Base-by-base conservation (phyloP, 2,113 vertebrate genomes). In the Thunnus maccoyii region DNA sequence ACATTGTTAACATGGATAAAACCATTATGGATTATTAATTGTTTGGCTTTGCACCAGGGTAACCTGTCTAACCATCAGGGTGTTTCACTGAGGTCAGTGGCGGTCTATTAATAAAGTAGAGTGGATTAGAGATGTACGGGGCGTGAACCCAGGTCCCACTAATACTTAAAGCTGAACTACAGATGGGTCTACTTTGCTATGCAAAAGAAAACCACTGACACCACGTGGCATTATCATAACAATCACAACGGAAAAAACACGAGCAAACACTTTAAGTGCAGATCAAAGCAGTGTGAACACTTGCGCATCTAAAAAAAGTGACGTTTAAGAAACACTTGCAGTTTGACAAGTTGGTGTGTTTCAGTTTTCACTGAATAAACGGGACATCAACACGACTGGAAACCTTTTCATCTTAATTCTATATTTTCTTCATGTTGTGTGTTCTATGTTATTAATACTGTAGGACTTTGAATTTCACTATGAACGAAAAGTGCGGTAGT, bases 21-120 rank as follows among this genome's bases (percentile, higher is more conserved):
- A 30, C 2, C 2, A 56, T 36, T 54, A 44, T 27, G 32, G 18
- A 36, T 46, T 8, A 15, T 55, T 5, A 64, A 30, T 58, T 18
- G 20, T 79, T 44, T 47, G 10, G 41, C 76, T 65, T 36, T 27
- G n/a, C 54, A 75, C n/a, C 30, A 72, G 50, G 30, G 67, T 62
- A 79, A 77, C 46, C 62, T 57, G 50, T 22, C n/a, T 62, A 65
- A 56, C n/a, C 30, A 84, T 57, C 62, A 72, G 46, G 41, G 48
- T 58, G 44, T 68, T 48, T 61, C 54, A 56, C 68, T 51, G 41
- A 78, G 48, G 64, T 85, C 64, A 76, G 86, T 84, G 89, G 52
- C 70, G 11, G 78, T 84, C 83, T 87, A 90, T 82, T 83, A 87
- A 90, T 91, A 94, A 76, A 82, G 76, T 66, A 60, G 30, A 76